Evolutionary conservation across 1,140 invertebrate species (phyloP).

Genomic region (Colletes latitarsis): DNA sequence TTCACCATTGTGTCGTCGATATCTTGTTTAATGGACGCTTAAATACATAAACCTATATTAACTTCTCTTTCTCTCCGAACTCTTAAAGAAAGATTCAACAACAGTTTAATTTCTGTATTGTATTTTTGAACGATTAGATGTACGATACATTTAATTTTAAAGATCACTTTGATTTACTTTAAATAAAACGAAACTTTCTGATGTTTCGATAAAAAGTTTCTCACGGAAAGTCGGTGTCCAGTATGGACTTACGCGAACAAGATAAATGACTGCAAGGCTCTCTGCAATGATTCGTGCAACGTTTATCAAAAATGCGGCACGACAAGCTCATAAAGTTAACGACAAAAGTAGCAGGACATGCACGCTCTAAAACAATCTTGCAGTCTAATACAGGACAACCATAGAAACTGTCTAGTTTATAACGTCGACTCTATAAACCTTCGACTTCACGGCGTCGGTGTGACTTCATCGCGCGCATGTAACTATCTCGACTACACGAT

Average conservation of each 20-base stretch:
- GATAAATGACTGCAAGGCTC: not conserved
- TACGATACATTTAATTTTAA: too few species aligned
- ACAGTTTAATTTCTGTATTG: too few species aligned
- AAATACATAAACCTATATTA: too few species aligned
- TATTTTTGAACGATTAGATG: too few species aligned
- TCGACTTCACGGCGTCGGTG: constrained; percentile 15
- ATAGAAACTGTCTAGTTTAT: constrained; percentile 1
- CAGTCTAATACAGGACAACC: not conserved
- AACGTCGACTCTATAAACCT: constrained; percentile 9
- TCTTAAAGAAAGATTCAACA: too few species aligned
- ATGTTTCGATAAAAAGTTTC: too few species aligned
- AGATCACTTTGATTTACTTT: too few species aligned
- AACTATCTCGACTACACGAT: not conserved
- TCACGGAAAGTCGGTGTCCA: not conserved
- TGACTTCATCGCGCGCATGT: not conserved
- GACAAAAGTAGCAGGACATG: not conserved
- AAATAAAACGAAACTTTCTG: too few species aligned
- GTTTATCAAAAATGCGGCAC: not conserved
- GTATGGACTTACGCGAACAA: not conserved
- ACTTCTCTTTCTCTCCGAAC: too few species aligned
- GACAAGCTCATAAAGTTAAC: not conserved
- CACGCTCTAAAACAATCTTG: not conserved
- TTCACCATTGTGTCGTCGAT: too few species aligned
- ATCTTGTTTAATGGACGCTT: too few species aligned
- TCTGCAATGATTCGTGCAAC: not conserved